phyloP scores from a whole-genome alignment of 2,888 invertebrate genomes.

The Zootermopsis nevadensis region DNA sequence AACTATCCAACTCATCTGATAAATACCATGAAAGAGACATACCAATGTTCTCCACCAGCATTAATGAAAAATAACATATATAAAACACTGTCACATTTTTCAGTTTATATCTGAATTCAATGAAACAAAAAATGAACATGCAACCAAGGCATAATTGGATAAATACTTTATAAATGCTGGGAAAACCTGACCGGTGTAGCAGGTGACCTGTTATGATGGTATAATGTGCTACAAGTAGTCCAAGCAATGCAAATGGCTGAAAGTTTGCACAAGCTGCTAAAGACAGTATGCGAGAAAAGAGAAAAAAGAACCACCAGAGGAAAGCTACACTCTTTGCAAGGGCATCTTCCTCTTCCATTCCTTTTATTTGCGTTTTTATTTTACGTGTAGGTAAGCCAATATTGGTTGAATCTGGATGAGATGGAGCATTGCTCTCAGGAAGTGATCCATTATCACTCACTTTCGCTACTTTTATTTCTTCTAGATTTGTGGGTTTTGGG shows the following conservation, averaged over 20 bases:
- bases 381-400: conserved; percentile 2
- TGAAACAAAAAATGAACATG: conserved; percentile 79
- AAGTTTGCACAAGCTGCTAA: conserved; percentile 77
- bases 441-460: neutral
- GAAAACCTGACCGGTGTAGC: conserved; percentile 67
- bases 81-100: conserved; percentile 78
- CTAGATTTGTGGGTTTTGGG: neutral
- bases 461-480: neutral
- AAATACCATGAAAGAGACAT: conserved; percentile 79
- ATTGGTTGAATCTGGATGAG: neutral
- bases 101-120: conserved; percentile 84
- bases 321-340: conserved; percentile 76
- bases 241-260: conserved; percentile 64
- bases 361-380: conserved; percentile 65
- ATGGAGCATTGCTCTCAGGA: neutral
- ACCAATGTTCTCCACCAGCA: conserved; percentile 73
- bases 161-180: conserved; percentile 64
- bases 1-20: conserved; percentile 69
- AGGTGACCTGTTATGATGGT: conserved; percentile 73
- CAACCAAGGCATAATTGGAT: conserved; percentile 76
- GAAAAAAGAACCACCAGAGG: conserved; percentile 82
- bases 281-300: conserved; percentile 76
- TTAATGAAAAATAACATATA: conserved; percentile 73
- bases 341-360: conserved; percentile 80
- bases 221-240: conserved; percentile 74